Evolutionary conservation across 2,797 vertebrate genomes (phyloP).

Genomic region (Gadopsis bispinosus): DNA sequence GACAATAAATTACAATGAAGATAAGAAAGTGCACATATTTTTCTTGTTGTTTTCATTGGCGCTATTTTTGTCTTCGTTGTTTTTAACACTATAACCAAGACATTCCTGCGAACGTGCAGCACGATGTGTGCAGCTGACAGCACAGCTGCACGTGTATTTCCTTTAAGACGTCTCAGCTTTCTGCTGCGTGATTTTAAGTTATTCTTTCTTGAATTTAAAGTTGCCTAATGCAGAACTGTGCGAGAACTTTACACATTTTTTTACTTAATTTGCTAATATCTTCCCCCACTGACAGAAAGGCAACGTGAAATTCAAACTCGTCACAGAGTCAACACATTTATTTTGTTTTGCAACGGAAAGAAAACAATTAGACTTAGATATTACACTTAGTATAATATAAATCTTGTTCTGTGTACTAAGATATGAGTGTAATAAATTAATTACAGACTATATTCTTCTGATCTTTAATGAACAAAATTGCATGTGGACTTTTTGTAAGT

Average conservation of each 20-base stretch:
- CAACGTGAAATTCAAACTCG: neutral
- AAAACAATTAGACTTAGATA: too few species aligned
- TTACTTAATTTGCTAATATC: neutral
- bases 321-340: neutral
- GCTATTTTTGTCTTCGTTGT: too few species aligned
- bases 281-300: neutral
- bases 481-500: neutral
- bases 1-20: neutral
- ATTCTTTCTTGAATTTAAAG: too few species aligned
- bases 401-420: neutral
- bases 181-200: too few species aligned
- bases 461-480: neutral
- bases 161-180: too few species aligned
- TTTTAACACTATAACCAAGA: neutral
- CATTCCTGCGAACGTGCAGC: neutral
- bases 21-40: neutral
- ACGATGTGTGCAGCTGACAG: neutral
- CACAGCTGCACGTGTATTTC: too few species aligned
- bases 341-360: neutral
- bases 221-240: too few species aligned
- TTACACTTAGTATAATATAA: neutral
- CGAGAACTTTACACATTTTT: too few species aligned
- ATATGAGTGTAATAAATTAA: neutral
- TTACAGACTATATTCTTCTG: neutral
- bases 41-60: neutral